These are phyloP conservation scores for Trachythela sp. DNA, from an alignment of 64 coral and sea anemone genomes.

Conservation along the genomic window DNA sequence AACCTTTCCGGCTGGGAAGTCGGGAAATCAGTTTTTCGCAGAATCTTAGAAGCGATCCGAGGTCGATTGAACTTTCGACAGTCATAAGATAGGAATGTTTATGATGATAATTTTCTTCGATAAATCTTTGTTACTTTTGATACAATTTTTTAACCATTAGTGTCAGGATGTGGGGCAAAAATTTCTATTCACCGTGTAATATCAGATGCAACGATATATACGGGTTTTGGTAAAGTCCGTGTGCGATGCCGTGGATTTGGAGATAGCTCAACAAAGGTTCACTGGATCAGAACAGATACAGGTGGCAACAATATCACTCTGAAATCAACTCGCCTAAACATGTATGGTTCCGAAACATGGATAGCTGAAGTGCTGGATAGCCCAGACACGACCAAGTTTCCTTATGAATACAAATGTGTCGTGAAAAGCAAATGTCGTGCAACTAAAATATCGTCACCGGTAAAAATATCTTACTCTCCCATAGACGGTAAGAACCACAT, in stretches of 20 bases:
- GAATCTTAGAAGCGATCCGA: too few relatives aligned
- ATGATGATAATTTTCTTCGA: too few relatives aligned
- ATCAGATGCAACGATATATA: too few relatives aligned
- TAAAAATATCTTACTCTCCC: background rate
- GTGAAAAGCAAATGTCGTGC: background rate
- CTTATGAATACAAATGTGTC: background rate
- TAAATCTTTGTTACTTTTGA: too few relatives aligned
- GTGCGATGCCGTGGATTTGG: background rate
- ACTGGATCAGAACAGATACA: background rate
- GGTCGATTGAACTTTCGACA: too few relatives aligned
- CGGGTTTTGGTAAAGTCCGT: background rate
- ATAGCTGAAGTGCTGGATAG: background rate
- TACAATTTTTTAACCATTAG: too few relatives aligned
- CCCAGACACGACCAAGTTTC: background rate
- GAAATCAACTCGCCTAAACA: background rate
- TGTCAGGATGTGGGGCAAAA: too few relatives aligned
- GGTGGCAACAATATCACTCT: background rate
- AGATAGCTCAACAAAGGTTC: background rate
- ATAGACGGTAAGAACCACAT: background rate
- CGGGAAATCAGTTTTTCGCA: too few relatives aligned
- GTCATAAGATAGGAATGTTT: too few relatives aligned
- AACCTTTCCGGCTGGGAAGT: too few relatives aligned
- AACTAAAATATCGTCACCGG: background rate
- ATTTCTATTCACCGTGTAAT: too few relatives aligned
- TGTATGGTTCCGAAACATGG: background rate